Conservation (phyloP, 2,888 invertebrate genomes). For the Carterocephalus palaemon region DNA sequence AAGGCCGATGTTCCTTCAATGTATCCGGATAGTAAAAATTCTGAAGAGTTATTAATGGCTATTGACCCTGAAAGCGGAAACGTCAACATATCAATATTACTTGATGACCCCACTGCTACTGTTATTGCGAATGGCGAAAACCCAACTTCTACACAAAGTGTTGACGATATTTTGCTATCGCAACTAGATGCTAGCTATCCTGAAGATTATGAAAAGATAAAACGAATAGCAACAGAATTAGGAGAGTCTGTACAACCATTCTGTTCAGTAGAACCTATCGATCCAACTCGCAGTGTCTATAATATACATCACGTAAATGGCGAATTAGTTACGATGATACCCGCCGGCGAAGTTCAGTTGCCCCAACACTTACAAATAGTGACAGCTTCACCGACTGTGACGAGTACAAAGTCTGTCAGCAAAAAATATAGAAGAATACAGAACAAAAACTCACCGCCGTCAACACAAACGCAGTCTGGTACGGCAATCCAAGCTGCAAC, state of each 20-base stretch:
- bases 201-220: constrained; percentile 91
- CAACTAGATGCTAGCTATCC: constrained; percentile 84
- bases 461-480: constrained; percentile 55
- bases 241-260: constrained; percentile 87
- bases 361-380: constrained; percentile 77
- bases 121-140: constrained; percentile 72
- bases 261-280: constrained; percentile 79
- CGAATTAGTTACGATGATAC: constrained; percentile 71
- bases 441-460: constrained; percentile 71
- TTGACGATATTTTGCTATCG: constrained; percentile 84
- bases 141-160: constrained; percentile 79
- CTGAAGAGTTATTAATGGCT: constrained; percentile 64
- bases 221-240: constrained; percentile 89
- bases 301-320: constrained; percentile 74
- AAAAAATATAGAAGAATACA: constrained; percentile 86
- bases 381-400: constrained; percentile 79
- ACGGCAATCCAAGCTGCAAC: constrained; percentile 74
- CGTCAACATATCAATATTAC: constrained; percentile 70
- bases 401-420: constrained; percentile 80
- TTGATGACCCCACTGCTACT: constrained; percentile 67
- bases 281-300: constrained; percentile 75
- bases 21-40: constrained; percentile 70
- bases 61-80: constrained; percentile 62
- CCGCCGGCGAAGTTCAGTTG: constrained; percentile 65
- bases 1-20: constrained; percentile 77